Conservation (phyloP, 2,888 invertebrate species). For the Magallana nippona region DNA sequence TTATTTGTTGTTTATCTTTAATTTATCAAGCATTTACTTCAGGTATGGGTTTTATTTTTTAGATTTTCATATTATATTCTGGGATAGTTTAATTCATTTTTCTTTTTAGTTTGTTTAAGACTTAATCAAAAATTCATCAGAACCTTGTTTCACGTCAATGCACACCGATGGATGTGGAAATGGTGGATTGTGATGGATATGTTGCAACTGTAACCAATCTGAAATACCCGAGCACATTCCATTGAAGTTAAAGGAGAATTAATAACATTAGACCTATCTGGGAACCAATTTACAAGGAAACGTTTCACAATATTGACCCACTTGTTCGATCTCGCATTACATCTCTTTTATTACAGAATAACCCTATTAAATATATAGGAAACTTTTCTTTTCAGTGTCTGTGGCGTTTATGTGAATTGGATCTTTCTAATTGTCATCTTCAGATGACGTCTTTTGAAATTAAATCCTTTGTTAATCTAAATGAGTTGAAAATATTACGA, state of each 20-base stretch:
- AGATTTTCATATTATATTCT: no score
- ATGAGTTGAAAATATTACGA: neutral
- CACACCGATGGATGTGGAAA: conserved; percentile 4
- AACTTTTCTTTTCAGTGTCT: neutral
- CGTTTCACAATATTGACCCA: neutral
- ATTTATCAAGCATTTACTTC: no score
- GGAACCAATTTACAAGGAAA: neutral
- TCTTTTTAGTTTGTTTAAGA: no score
- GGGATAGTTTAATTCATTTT: no score
- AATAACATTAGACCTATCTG: neutral
- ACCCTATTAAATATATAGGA: neutral
- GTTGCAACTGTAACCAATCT: neutral
- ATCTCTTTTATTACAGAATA: neutral
- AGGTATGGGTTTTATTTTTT: no score
- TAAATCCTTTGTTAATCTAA: neutral
- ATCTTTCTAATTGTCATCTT: neutral
- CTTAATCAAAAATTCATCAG: no score
- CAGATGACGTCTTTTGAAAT: neutral
- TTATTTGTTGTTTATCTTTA: no score
- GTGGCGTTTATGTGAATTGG: neutral
- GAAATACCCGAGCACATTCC: neutral
- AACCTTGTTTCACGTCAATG: no score
- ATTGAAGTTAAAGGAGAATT: neutral
- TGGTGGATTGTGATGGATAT: neutral
- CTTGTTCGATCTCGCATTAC: neutral